Evolutionary conservation across 2,888 invertebrate genomes (phyloP), one percentile per base, ranked within the genome.

Genomic region (Barypeithes pellucidus): DNA sequence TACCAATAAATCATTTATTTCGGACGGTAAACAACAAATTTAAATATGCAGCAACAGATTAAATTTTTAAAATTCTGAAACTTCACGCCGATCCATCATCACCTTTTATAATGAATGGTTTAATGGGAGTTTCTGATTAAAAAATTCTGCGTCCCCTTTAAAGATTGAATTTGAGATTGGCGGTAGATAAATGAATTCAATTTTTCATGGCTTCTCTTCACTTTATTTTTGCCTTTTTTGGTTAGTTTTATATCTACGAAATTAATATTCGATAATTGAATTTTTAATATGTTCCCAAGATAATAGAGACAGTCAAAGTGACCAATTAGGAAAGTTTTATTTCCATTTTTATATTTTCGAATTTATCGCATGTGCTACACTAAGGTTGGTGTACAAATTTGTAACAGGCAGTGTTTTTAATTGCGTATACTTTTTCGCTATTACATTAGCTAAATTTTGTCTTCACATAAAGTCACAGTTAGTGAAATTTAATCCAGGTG

Each of bases 131-230:
- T 60, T 39, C 72, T 72, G 65, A 72, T 72, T 72, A 43, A 59
- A 57, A 57, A 65, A 57, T 67, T 57, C 29, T 45, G 24, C 61
- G 18, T 47, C 52, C 43, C 65, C 60, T 43, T 50, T 61, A 62
- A 60, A 54, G 67, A 72, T 72, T 67, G 72, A 72, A 72, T 72
- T 72, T 54, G 62, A 72, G 60, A 72, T 72, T 72, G 72, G 54
- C 67, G 29, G 43, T 24, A 52, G 43, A 67, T 47, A 67, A 72
- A 67, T 72, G 61, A 62, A 72, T 72, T 62, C 72, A 45, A 65
- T 71, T 71, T 71, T 71, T 71, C 65, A 65, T 65, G 65, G 71
- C 29, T 22, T 8, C 71, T 16, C 41, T 65, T 52, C 59, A 50
- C 59, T 71, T 65, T 71, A 59, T 65, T 36, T 59, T 71, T 65